Conservation (phyloP, 2,888 invertebrate genomes). For the Catotricha subobsoleta region DNA sequence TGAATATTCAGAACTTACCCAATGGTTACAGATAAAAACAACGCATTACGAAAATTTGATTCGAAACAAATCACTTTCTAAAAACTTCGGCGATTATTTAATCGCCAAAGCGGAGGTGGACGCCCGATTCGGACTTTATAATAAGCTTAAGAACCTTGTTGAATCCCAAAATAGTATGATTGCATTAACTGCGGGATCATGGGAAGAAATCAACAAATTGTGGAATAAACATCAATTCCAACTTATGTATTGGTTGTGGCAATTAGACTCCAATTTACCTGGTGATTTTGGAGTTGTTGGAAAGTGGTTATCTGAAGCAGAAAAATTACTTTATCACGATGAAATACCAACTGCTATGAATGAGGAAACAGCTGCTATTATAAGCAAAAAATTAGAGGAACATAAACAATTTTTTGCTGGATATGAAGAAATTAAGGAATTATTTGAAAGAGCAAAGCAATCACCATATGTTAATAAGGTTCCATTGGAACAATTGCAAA, state of each 20-base stretch:
- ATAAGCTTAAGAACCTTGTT: constrained; percentile 59
- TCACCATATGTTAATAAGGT: constrained; percentile 51
- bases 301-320: constrained; percentile 80
- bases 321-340: constrained; percentile 60
- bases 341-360: constrained; percentile 71
- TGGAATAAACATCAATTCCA: constrained; percentile 68
- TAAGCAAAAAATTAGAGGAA: constrained; percentile 74
- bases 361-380: constrained; percentile 73
- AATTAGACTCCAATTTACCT: constrained; percentile 67
- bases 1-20: constrained; percentile 60
- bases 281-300: constrained; percentile 73
- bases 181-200: constrained; percentile 67
- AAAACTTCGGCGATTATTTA: constrained; percentile 65
- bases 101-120: constrained; percentile 61
- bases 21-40: constrained; percentile 67
- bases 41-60: constrained; percentile 59
- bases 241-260: constrained; percentile 75
- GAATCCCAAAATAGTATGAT: constrained; percentile 58
- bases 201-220: constrained; percentile 59
- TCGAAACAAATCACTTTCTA: constrained; percentile 52
- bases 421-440: constrained; percentile 54
- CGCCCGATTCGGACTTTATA: constrained; percentile 50
- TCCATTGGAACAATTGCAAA: constrained; percentile 61
- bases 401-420: constrained; percentile 80
- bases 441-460: constrained; percentile 56